These are phyloP conservation scores for Dysidea cf. avara DNA, from an alignment of 37 sponge, comb jelly and placozoan genomes.

Conservation along the genomic window DNA sequence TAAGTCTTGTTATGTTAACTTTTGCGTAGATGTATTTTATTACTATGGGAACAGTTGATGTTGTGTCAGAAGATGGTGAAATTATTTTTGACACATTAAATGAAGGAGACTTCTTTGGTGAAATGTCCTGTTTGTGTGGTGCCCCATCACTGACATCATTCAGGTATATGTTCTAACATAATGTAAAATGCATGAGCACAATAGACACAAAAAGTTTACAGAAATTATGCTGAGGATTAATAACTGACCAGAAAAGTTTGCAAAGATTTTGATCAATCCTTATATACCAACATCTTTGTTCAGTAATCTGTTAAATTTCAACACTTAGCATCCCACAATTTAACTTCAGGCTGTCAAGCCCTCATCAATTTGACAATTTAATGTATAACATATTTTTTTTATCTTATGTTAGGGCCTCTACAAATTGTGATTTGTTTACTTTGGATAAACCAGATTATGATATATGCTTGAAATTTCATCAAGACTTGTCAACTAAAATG, in stretches of 20 bases:
- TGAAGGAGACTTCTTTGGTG: constrained; percentile 84
- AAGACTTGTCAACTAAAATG: constrained; percentile 70
- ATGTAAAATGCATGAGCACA: no score
- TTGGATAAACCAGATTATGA: constrained; percentile 74
- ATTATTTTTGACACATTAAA: constrained; percentile 55
- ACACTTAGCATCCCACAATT: no score
- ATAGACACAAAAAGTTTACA: no score
- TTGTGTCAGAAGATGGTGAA: constrained; percentile 74
- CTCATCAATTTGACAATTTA: no score
- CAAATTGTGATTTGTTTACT: constrained; percentile 75
- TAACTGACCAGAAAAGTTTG: no score
- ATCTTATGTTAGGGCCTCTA: constrained; percentile 48
- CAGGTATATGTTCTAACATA: constrained; percentile 27
- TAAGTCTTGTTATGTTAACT: no score
- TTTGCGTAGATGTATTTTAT: constrained; percentile 88
- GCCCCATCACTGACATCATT: constrained; percentile 66
- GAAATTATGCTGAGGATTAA: no score
- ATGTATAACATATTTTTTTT: no score
- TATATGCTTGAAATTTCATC: constrained; percentile 58
- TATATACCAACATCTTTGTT: no score
- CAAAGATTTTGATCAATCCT: no score
- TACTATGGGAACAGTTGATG: constrained; percentile 66
- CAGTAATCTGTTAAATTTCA: no score
- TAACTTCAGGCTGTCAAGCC: no score
- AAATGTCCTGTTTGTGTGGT: constrained; percentile 63